Evolutionary conservation across 2,797 vertebrate species (phyloP).

Genomic region (Cuculus canorus): DNA sequence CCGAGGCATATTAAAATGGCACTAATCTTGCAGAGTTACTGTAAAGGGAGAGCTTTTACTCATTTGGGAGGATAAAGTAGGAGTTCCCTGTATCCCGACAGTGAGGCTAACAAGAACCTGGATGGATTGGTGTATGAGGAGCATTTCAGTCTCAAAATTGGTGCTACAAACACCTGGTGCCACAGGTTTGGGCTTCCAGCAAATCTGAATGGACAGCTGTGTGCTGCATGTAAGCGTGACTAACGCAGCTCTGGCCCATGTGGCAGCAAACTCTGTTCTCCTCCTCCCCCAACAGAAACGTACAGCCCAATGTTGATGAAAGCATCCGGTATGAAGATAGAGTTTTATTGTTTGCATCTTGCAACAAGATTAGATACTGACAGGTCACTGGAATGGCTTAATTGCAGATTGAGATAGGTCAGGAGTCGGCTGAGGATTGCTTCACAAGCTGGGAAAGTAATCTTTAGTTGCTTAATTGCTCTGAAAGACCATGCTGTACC

Average conservation of each 20-base stretch:
- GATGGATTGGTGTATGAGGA: rapidly evolving
- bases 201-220: rapidly evolving
- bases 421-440: background rate
- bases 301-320: rapidly evolving
- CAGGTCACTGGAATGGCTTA: background rate
- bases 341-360: background rate
- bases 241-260: background rate
- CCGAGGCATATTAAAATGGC: background rate
- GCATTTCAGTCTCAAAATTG: background rate
- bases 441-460: background rate
- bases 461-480: background rate
- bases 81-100: background rate
- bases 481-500: background rate
- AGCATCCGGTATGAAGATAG: too few species aligned
- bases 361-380: background rate
- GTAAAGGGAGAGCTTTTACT: background rate
- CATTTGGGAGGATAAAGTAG: background rate
- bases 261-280: too few species aligned
- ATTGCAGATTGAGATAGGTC: background rate
- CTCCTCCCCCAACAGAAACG: background rate
- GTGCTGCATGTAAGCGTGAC: background rate
- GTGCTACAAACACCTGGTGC: background rate
- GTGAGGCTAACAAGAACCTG: rapidly evolving
- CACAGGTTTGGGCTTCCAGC: background rate
- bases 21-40: background rate